Conservation (phyloP, 2,113 vertebrate genomes). For the Megatriorchis doriae region DNA sequence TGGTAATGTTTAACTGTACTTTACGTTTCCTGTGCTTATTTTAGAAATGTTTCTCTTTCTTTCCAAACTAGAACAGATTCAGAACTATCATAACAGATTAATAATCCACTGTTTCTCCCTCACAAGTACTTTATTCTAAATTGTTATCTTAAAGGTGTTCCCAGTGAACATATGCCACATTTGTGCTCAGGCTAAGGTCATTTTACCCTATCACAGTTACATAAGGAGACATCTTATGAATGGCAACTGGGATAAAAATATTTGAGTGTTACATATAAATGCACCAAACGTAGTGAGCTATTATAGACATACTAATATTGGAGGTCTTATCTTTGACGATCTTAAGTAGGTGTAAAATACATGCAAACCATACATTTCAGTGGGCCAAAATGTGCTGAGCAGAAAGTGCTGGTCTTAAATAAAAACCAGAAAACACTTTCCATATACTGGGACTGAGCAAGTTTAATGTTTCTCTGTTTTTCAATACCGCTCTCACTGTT, state of each 20-base stretch:
- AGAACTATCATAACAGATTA: neutral
- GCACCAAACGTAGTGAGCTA: neutral
- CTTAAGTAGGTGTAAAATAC: neutral
- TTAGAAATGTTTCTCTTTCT: constrained; percentile 49
- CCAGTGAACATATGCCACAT: neutral
- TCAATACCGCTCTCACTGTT: neutral
- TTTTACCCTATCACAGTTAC: neutral
- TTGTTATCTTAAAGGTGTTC: neutral
- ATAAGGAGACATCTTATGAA: neutral
- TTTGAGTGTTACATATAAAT: neutral
- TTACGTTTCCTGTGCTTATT: constrained; percentile 32
- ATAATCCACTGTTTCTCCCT: neutral
- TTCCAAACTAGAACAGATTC: neutral
- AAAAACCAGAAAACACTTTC: neutral
- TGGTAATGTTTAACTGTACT: neutral
- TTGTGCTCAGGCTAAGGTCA: neutral
- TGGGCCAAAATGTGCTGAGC: neutral
- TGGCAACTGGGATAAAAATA: neutral
- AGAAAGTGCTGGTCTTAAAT: neutral
- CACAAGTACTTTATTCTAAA: neutral
- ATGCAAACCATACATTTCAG: neutral
- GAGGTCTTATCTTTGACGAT: neutral
- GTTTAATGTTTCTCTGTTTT: neutral
- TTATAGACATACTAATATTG: neutral
- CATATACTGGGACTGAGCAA: neutral